Base-by-base conservation (phyloP, 2,113 vertebrate genomes). In the Sinocyclocheilus anophthalmus region DNA sequence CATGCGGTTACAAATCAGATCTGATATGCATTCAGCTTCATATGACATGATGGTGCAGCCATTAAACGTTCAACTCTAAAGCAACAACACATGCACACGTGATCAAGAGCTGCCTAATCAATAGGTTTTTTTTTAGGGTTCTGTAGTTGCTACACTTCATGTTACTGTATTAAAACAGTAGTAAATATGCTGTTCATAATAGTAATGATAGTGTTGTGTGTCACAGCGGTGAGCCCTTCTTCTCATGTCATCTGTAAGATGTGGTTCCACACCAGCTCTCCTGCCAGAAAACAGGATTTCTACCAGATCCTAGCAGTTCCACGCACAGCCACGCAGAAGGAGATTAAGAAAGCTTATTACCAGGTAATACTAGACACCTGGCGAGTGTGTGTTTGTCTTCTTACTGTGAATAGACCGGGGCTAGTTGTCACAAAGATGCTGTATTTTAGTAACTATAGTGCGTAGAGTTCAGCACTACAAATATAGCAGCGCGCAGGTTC, bases 331-430 rank as follows among this genome's bases (percentile, higher is more conserved):
- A 96, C 93, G 37, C 97, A 98, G 93, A 99, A 99, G 89, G 98
- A 99, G 86, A 98, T 99, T 90, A 99, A 99, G 93, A 99, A 99
- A 92, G 97, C 98, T 0, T 99, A 99, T 92, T 99, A 99, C 90
- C 97, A 99, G 96, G 98, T 97, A 86, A 88, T 8, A 45, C 24
- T 5, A 87, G 95, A 82, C 24, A 10, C 14, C 18, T 48, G 20
- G n/a, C 3, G 2, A 16, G 10, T 22, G 7, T 20, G 37, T 16
- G 26, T 78, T 12, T 78, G 50, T 0, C 10, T 0, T 57, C 55
- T 57, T 57, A 20, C 85, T 87, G 72, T n/a, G 1, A 37, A 39
- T 61, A 4, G 24, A 76, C 45, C n/a, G 1, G 18, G 18, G 18
- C 18, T 22, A 72, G 69, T 42, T 72, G 37, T 72, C 69, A 72